Percentiles rank a stretch among this genome's conserved stretches.
Conservation (phyloP, 2,888 invertebrate genomes). For the Atherix ibis region DNA sequence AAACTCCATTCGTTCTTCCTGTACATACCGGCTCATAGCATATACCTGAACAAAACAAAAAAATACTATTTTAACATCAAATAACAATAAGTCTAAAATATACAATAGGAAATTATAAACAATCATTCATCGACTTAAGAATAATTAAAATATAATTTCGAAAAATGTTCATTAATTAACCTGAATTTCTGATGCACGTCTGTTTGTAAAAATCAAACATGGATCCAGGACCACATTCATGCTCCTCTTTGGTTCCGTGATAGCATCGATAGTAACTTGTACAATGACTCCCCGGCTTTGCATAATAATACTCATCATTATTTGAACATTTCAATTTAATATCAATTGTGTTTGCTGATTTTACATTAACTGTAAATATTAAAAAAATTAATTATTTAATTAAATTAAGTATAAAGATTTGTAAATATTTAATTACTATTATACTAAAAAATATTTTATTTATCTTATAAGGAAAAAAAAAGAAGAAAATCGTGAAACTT, state of each 20-base stretch:
- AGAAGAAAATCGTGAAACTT: no score
- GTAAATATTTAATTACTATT: not conserved
- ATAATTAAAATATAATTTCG: no score
- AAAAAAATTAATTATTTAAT: constrained; percentile 3
- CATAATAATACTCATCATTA: constrained; percentile 27
- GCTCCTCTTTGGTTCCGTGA: constrained; percentile 22
- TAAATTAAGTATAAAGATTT: not conserved
- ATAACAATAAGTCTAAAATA: no score
- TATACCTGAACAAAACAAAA: constrained; percentile 24
- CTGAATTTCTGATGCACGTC: constrained; percentile 36
- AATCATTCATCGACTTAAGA: no score
- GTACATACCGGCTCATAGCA: constrained; percentile 45
- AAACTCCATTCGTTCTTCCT: constrained; percentile 39
- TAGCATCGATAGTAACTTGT: constrained; percentile 40
- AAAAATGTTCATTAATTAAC: no score
- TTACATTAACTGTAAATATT: constrained; percentile 2
- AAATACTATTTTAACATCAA: constrained; percentile 1
- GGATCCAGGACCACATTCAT: constrained; percentile 37
- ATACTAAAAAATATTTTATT: not conserved
- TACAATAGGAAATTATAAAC: no score
- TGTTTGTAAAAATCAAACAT: constrained; percentile 41
- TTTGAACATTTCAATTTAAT: constrained; percentile 18
- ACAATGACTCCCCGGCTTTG: constrained; percentile 41
- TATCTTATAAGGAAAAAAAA: not conserved
- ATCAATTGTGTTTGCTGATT: constrained; percentile 3